Evolutionary conservation across 2,888 invertebrate genomes (phyloP).

Genomic region (Drosophila trichaetosa): DNA sequence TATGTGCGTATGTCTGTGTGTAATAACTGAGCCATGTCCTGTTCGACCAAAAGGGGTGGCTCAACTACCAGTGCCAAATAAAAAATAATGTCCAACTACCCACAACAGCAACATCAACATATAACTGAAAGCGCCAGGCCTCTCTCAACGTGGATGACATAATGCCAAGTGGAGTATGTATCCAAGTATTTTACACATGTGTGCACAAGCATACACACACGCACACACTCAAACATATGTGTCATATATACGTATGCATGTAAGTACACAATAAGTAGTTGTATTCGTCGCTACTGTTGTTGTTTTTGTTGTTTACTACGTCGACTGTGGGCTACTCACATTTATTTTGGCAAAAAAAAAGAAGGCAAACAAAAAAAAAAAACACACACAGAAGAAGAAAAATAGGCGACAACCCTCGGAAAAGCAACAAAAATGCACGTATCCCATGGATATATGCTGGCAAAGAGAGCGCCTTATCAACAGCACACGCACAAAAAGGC

Average conservation of each 20-base stretch:
- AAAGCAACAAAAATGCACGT: conserved; percentile 32
- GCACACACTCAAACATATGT: conserved; percentile 10
- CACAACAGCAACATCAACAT: conserved; percentile 21
- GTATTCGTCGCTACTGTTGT: conserved; percentile 27
- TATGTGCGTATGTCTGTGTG: background rate
- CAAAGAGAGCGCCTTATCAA: conserved; percentile 42
- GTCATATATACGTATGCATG: conserved; percentile 9
- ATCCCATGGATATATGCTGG: conserved; percentile 60
- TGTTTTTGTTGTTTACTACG: conserved; percentile 49
- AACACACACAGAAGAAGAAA: conserved; percentile 4
- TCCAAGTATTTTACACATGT: conserved; percentile 17
- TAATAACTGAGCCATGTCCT: conserved; percentile 65
- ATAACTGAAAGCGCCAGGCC: conserved; percentile 51
- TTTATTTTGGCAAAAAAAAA: conserved; percentile 59
- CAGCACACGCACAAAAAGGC: conserved; percentile 7
- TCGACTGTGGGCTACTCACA: conserved; percentile 37
- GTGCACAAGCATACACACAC: conserved; percentile 1
- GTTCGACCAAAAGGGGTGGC: conserved; percentile 62
- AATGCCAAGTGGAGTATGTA: conserved; percentile 60
- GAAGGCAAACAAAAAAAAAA: conserved; percentile 3
- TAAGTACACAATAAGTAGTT: conserved; percentile 13
- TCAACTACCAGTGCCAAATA: conserved; percentile 37
- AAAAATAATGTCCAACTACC: conserved; percentile 28
- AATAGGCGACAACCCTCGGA: conserved; percentile 62
- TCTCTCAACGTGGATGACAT: conserved; percentile 72